Conservation (phyloP, 2,888 invertebrate species). For the Encarsia formosa region DNA sequence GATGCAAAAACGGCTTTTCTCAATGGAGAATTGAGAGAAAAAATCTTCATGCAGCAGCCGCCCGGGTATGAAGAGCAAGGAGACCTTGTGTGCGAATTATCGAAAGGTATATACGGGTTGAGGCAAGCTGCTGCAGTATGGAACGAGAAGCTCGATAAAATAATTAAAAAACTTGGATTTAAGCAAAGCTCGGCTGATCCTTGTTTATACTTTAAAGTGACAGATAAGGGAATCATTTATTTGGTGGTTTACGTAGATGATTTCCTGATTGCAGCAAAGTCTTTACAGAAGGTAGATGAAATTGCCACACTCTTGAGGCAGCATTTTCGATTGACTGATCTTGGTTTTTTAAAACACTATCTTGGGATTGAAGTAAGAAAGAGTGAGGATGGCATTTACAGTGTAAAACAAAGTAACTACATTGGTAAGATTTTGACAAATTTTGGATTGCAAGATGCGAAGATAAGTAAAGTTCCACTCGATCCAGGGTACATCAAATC, state of each 20-base stretch:
- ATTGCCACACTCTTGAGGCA: constrained; percentile 14
- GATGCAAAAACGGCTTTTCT: constrained; percentile 34
- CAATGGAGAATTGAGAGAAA: constrained; percentile 30
- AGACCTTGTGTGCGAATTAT: background rate
- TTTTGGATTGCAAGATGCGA: constrained; percentile 23
- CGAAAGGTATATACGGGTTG: constrained; percentile 6
- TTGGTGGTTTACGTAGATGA: constrained; percentile 7
- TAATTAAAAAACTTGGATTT: background rate
- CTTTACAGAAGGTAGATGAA: constrained; percentile 4
- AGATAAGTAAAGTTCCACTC: constrained; percentile 23
- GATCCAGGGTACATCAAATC: constrained; percentile 24
- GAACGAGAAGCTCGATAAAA: background rate
- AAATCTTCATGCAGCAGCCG: constrained; percentile 26
- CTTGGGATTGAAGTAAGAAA: constrained; percentile 26
- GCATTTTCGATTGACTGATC: constrained; percentile 25
- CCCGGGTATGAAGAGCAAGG: constrained; percentile 1
- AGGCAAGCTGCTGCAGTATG: constrained; percentile 5
- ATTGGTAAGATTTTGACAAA: constrained; percentile 19
- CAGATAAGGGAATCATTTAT: background rate
- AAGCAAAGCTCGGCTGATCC: constrained; percentile 1
- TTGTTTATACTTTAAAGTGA: constrained; percentile 5
- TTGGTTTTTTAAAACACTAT: constrained; percentile 25
- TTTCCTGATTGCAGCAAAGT: constrained; percentile 16
- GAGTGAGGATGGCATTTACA: constrained; percentile 19
- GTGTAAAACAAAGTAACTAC: constrained; percentile 24